phyloP scores from a whole-genome alignment of 2,113 vertebrate genomes.

The Ceratotherium simum region DNA sequence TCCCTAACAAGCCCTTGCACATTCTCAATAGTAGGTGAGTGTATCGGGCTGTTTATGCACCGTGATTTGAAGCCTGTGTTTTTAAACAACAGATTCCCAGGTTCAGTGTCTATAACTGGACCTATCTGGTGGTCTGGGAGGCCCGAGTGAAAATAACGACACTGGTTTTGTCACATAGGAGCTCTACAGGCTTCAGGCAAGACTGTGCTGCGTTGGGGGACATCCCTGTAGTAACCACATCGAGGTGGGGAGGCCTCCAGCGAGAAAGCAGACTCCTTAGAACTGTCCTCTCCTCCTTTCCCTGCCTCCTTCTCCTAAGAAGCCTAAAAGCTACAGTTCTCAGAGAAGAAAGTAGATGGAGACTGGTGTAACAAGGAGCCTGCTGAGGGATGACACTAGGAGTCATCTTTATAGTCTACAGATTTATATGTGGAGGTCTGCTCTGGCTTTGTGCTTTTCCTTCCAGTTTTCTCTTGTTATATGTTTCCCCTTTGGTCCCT shows the following conservation, averaged over 20 bases:
- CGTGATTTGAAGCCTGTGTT: neutral
- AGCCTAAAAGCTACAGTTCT: neutral
- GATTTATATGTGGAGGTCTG: fast-evolving
- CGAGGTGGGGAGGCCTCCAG: neutral
- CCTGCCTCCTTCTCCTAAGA: neutral
- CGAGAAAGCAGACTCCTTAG: neutral
- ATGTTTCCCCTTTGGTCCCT: neutral
- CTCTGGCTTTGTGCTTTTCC: neutral
- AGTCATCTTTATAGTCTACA: fast-evolving
- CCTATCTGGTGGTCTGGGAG: neutral
- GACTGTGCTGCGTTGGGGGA: neutral
- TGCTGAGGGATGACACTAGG: fast-evolving
- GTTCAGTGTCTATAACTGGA: neutral
- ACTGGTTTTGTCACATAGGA: neutral
- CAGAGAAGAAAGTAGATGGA: fast-evolving
- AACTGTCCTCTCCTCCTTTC: no score
- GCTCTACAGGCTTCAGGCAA: neutral
- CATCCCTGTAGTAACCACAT: neutral
- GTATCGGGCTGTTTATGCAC: neutral
- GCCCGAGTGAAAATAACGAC: neutral
- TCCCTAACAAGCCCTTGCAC: neutral
- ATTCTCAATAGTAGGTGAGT: neutral
- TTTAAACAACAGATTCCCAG: neutral
- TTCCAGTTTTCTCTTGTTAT: neutral
- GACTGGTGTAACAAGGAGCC: fast-evolving